phyloP scores from a whole-genome alignment of 2,797 vertebrate species.

The Aselliscus stoliczkanus region DNA sequence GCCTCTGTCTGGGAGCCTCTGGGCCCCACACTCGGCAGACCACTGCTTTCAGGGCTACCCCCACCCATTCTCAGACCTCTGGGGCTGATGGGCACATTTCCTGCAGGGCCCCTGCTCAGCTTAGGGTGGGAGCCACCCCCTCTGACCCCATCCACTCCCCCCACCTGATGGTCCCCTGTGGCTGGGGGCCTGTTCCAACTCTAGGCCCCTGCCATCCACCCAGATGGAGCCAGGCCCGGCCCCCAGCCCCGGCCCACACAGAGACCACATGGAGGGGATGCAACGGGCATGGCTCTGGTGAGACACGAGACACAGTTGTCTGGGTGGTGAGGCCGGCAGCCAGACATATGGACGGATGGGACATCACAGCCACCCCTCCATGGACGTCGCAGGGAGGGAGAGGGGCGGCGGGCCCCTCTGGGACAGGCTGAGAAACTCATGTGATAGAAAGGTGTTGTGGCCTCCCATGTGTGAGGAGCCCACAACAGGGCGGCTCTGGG shows the following conservation, averaged over 20 bases:
- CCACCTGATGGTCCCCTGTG: conserved; percentile 17
- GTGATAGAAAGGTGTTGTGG: conserved; percentile 68
- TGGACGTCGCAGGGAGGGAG: not conserved
- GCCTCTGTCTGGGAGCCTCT: not conserved
- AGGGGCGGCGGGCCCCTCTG: not conserved
- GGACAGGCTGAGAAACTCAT: conserved; percentile 47
- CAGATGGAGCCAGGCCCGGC: conserved; percentile 69
- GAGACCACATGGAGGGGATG: conserved; percentile 84
- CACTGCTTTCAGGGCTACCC: not conserved
- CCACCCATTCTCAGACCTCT: not conserved
- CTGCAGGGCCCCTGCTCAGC: not conserved
- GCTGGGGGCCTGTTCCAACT: conserved; percentile 7
- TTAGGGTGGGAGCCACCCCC: not conserved
- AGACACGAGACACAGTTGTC: conserved; percentile 80
- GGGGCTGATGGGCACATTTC: not conserved
- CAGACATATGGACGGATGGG: conserved; percentile 83
- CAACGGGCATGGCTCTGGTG: conserved; percentile 84
- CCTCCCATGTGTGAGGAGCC: conserved; percentile 77
- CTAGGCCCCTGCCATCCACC: conserved; percentile 66
- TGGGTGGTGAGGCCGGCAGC: conserved; percentile 65
- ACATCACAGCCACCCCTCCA: conserved; percentile 69
- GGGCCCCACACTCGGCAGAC: not conserved
- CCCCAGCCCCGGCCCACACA: conserved; percentile 83
- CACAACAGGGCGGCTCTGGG: conserved; percentile 70
- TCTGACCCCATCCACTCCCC: conserved; percentile 9